These are phyloP conservation scores for Agriopis leucophaearia DNA, from an alignment of 2,888 invertebrate species.

Conservation along the genomic window DNA sequence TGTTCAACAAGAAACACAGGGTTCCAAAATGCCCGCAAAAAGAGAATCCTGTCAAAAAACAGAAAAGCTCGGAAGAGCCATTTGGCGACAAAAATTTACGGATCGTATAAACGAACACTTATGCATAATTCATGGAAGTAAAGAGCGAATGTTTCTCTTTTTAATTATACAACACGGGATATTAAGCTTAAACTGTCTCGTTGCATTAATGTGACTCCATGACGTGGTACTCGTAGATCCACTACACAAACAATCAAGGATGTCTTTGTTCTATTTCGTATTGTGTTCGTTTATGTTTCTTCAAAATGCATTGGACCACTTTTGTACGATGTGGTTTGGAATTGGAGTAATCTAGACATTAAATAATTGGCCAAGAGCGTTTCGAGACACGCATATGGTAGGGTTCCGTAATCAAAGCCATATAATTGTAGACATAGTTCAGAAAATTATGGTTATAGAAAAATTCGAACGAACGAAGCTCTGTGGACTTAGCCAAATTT, in stretches of 20 bases:
- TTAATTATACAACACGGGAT: slow-evolving; percentile 84
- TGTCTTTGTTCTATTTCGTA: slow-evolving; percentile 42
- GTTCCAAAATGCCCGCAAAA: slow-evolving; percentile 50
- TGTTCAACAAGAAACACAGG: no score
- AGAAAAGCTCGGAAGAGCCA: slow-evolving; percentile 66
- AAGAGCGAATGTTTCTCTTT: slow-evolving; percentile 84
- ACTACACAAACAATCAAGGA: slow-evolving; percentile 42
- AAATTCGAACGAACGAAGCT: no score
- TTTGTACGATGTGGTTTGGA: not conserved
- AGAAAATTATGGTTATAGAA: no score
- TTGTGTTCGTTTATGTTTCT: slow-evolving; percentile 23
- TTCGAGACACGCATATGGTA: no score
- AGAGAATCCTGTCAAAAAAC: slow-evolving; percentile 60
- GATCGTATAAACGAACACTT: slow-evolving; percentile 82
- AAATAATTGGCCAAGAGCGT: no score
- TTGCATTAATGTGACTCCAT: slow-evolving; percentile 64
- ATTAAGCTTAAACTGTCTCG: slow-evolving; percentile 77
- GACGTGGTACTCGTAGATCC: slow-evolving; percentile 25
- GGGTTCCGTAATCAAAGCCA: no score
- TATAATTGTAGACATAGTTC: no score
- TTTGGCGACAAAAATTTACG: slow-evolving; percentile 80
- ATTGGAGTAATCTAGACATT: no score
- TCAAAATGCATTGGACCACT: not conserved
- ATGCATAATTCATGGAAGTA: slow-evolving; percentile 85
- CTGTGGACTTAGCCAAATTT: no score